Conservation (phyloP, 2,888 invertebrate species). For the Cancer borealis region DNA sequence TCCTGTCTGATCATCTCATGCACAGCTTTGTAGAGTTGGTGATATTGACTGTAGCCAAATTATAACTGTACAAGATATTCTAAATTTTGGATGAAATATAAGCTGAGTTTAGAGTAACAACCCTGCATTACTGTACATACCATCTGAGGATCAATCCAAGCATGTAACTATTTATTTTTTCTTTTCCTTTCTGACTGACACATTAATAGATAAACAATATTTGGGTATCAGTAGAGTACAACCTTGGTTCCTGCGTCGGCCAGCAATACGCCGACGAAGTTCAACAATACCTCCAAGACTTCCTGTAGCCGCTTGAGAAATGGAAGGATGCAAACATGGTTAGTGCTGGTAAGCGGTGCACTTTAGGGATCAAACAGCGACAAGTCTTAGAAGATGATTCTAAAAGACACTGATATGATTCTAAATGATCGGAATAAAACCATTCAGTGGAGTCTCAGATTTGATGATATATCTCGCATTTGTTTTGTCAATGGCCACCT, state of each 20-base stretch:
- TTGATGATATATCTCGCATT: neutral
- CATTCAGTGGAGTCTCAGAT: neutral
- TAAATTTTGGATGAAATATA: neutral
- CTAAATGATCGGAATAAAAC: neutral
- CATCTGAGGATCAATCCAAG: neutral
- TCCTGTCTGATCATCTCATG: neutral
- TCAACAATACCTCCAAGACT: slow-evolving; percentile 65
- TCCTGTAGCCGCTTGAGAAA: slow-evolving; percentile 51
- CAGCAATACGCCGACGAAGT: slow-evolving; percentile 64
- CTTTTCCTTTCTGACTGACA: neutral
- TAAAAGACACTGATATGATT: neutral
- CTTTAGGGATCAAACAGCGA: neutral
- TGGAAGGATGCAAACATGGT: slow-evolving; percentile 36
- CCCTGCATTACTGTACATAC: neutral
- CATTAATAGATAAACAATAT: slow-evolving; percentile 4
- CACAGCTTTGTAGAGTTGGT: neutral
- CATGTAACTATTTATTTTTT: neutral
- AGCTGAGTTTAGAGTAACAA: neutral
- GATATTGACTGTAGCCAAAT: neutral
- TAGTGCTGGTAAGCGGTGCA: neutral
- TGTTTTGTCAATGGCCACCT: neutral
- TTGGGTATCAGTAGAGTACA: slow-evolving; percentile 18
- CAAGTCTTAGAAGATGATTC: neutral
- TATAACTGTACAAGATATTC: neutral
- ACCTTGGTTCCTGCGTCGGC: slow-evolving; percentile 64